Percentiles rank a stretch among this genome's conserved stretches.
Conservation (phyloP, 1,140 invertebrate species). For the Drosophila sp. region DNA sequence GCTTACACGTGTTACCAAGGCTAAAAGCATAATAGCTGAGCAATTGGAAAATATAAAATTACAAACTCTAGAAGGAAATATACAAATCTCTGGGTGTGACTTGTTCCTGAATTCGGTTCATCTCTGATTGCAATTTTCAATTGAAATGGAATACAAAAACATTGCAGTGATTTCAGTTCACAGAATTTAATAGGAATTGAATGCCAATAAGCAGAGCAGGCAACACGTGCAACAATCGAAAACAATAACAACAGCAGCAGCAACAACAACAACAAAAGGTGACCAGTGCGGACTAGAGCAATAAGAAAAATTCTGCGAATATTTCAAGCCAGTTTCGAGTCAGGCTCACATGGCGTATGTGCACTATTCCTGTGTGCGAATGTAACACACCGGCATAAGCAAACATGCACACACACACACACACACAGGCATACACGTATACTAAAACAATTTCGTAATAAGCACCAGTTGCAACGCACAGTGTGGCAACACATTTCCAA, state of each 20-base stretch:
- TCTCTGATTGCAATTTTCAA: slow-evolving; percentile 65
- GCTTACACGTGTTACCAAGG: slow-evolving; percentile 6
- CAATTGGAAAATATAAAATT: slow-evolving; percentile 60
- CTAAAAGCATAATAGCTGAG: background rate
- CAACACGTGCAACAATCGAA: slow-evolving; percentile 68
- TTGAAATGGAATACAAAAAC: slow-evolving; percentile 26
- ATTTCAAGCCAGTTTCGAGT: slow-evolving; percentile 65
- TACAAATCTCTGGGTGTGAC: slow-evolving; percentile 38
- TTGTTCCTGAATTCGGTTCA: slow-evolving; percentile 10
- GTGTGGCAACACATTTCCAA: slow-evolving; percentile 23
- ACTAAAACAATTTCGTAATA: slow-evolving; percentile 73
- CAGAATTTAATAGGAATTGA: slow-evolving; percentile 73
- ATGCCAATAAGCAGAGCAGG: slow-evolving; percentile 69
- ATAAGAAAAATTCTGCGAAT: slow-evolving; percentile 79
- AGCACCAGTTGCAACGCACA: slow-evolving; percentile 61
- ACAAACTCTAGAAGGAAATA: slow-evolving; percentile 54
- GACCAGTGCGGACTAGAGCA: slow-evolving; percentile 67
- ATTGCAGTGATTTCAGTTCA: slow-evolving; percentile 60
- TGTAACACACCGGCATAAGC: slow-evolving; percentile 30
- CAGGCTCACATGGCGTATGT: slow-evolving; percentile 63
- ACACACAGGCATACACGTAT: slow-evolving; percentile 4
- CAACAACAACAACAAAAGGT: slow-evolving; percentile 36
- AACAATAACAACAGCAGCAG: slow-evolving; percentile 7
- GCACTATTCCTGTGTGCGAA: slow-evolving; percentile 43
- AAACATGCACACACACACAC: slow-evolving; percentile 6